Conservation (phyloP, 35 echinoderm and acorn worm species). For the Patiria miniata region DNA sequence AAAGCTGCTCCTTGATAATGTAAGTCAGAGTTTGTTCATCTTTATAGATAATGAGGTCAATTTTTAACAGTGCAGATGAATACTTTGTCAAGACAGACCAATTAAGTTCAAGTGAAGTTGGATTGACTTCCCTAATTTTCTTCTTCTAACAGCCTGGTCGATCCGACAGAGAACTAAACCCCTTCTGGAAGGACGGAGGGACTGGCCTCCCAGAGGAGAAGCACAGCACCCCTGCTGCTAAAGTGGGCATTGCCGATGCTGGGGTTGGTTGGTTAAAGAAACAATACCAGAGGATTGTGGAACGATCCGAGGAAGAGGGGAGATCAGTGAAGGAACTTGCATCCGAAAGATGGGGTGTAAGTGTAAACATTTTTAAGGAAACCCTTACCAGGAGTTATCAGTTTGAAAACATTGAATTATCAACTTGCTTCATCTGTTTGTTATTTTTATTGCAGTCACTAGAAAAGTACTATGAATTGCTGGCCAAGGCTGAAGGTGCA, state of each 20-base stretch:
- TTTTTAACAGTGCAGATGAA: too few relatives aligned
- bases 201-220: slow-evolving; percentile 84
- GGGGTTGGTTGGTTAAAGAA: slow-evolving; percentile 85
- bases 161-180: slow-evolving; percentile 81
- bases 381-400: not conserved
- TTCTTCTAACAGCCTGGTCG: slow-evolving; percentile 39
- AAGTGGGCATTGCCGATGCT: slow-evolving; percentile 60
- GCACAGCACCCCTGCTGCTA: not conserved
- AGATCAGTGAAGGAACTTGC: slow-evolving; percentile 68
- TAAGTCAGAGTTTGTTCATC: slow-evolving; percentile 25
- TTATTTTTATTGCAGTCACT: slow-evolving; percentile 63
- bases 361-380: not conserved
- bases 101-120: too few relatives aligned
- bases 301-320: slow-evolving; percentile 66
- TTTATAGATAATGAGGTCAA: not conserved
- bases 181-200: slow-evolving; percentile 98
- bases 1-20: slow-evolving; percentile 62
- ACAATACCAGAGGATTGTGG: slow-evolving; percentile 74
- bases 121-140: not conserved
- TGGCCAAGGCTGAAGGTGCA: slow-evolving; percentile 72
- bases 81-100: too few relatives aligned
- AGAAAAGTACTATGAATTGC: slow-evolving; percentile 73
- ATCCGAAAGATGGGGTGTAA: slow-evolving; percentile 93
- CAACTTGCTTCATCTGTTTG: not conserved
- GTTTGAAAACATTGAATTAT: not conserved